Percentiles rank a stretch among this genome's conserved stretches.
These are phyloP conservation scores for Zaprionus ornatus DNA, from an alignment of 1,140 invertebrate genomes.

Conservation along the genomic window DNA sequence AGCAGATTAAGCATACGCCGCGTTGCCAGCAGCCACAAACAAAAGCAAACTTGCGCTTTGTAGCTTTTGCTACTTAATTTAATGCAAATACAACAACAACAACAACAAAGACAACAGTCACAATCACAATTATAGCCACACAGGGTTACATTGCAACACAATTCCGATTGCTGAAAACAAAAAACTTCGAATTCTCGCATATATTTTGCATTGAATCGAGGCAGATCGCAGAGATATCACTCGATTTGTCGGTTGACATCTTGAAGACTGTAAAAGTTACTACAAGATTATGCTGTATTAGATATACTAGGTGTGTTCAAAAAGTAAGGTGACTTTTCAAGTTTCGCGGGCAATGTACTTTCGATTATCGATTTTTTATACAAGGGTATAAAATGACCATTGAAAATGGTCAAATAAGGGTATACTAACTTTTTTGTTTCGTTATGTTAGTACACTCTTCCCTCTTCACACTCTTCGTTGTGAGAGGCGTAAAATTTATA, in stretches of 20 bases:
- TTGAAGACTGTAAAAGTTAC: not conserved
- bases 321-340: no score
- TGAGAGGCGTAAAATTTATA: no score
- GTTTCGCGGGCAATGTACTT: no score
- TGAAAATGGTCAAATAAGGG: no score
- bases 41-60: slow-evolving; percentile 21
- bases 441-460: no score
- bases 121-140: slow-evolving; percentile 2
- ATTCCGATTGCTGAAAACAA: not conserved
- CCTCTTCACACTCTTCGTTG: no score
- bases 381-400: no score
- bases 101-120: not conserved
- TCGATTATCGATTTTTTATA: no score
- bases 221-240: not conserved
- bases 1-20: slow-evolving; percentile 13
- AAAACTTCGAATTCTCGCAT: not conserved
- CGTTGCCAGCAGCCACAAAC: slow-evolving; percentile 1
- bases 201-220: not conserved
- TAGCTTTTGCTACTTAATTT: slow-evolving; percentile 15
- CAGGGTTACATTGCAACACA: slow-evolving; percentile 7
- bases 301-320: no score
- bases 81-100: slow-evolving; percentile 24
- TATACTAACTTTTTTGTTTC: no score
- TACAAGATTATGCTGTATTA: no score
- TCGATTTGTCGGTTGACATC: not conserved